A percentile compares a stretch with the other conserved stretches of the same genome.
These are phyloP conservation scores for Zelleria hepariella DNA, from an alignment of 2,888 invertebrate genomes.

Conservation along the genomic window DNA sequence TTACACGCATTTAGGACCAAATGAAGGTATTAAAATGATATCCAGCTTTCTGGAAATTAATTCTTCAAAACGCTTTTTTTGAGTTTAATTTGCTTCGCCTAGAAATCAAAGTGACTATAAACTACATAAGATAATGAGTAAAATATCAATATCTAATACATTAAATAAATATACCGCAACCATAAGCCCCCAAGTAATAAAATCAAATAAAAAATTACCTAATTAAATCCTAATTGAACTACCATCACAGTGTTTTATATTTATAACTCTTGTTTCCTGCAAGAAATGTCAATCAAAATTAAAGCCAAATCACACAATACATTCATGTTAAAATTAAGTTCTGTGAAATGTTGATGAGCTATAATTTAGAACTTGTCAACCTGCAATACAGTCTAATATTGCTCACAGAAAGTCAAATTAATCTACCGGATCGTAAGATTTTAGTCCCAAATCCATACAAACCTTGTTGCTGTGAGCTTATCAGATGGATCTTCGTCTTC, in stretches of 20 bases:
- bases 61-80: too few species aligned
- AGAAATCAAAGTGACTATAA: neutral
- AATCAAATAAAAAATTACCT: conserved; percentile 35
- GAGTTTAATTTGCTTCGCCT: too few species aligned
- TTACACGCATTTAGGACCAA: too few species aligned
- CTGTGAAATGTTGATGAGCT: too few species aligned
- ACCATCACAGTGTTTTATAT: conserved; percentile 17
- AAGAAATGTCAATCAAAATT: conserved; percentile 25
- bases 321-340: too few species aligned
- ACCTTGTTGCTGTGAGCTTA: conserved; percentile 48
- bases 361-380: too few species aligned
- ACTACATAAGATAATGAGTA: neutral
- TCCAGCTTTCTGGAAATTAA: too few species aligned
- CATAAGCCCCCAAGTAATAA: conserved; percentile 8
- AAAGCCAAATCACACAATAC: too few species aligned
- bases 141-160: neutral
- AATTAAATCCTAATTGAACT: conserved; percentile 16
- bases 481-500: conserved; percentile 42
- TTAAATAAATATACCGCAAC: neutral
- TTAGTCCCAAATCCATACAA: conserved; percentile 17
- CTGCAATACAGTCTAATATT: too few species aligned
- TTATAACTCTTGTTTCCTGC: conserved; percentile 59
- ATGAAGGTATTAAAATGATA: too few species aligned
- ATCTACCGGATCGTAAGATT: too few species aligned
- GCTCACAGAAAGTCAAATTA: too few species aligned